Base-by-base conservation (phyloP, 2,888 invertebrate species). In the Leptinotarsa haldemani region DNA sequence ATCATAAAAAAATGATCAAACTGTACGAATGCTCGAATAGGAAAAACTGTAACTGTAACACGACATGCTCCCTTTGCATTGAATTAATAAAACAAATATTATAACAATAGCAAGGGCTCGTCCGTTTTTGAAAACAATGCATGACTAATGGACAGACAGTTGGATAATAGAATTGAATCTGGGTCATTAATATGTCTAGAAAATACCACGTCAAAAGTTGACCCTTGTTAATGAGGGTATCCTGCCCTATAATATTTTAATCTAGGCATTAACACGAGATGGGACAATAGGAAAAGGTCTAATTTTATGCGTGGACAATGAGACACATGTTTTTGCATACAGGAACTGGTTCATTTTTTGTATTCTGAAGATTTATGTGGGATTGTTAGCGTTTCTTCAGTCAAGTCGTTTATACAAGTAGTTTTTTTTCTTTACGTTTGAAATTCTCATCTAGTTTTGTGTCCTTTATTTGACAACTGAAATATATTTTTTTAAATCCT, bases 71-170 rank as follows among this genome's bases (percentile, higher is more conserved):
- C 79, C 74, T 78, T 79, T 79, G 71, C 78, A 61, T 79, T 75
- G 79, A 81, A 81, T 80, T 74, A 76, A 70, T 69, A 79, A 80
- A 81, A 79, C 79, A 80, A 81, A 79, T 74, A 80, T 76, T 78
- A 70, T 46, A 73, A 75, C 73, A 78, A 79, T 75, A 77, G 77
- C 79, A 53, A 76, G 76, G 80, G 78, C 78, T 75, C 77, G 81
- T 73, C 73, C 69, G 79, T 82, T 77, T 80, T 80, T 71, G 81
- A 82, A 84, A 85, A 86, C 85, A 87, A 86, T 82, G 81, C 83
- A 83, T 87, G 86, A 87, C 85, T 87, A 87, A 87, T 87, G 87
- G 86, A 86, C 87, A 87, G 82, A 81, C 77, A 69, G 74, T 74
- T 77, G 69, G 73, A 80, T 78, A 81, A 82, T 79, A 78, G 82